Base-by-base conservation (phyloP, 1,140 invertebrate species). In the Megalonaias nervosa region DNA sequence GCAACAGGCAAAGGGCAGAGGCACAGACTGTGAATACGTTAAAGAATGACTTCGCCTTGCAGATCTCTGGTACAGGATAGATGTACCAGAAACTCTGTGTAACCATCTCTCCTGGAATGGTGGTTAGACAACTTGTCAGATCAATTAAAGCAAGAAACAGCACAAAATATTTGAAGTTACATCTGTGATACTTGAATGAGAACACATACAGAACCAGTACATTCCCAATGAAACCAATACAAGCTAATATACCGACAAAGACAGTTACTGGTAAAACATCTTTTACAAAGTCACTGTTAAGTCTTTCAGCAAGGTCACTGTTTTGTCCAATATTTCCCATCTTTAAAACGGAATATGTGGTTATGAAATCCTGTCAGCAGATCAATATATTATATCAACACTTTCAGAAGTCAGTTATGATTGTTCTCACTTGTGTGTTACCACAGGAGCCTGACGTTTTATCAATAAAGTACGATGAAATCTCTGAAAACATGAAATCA, bases 61-160 rank as follows among this genome's bases (percentile, higher is more conserved):
- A 86, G 57, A 82, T n/a, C 48, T 70, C n/a, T 13, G 62, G 61
- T 5, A 60, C n/a, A 2, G 75, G 79, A 76, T 84, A 86, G 1
- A 75, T 82, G 80, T 84, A 86, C 79, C 83, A 84, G 67, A 77
- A 71, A 6, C 69, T 57, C 61, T 84, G 82, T 66, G 84, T 83
- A 1, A 84, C 62, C 15, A 84, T 81, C 61, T 86, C 84, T 19
- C 81, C 82, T 21, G 82, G 84, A 26, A 85, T 85, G 23, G 81
- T 80, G 2, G 83, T 76, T 21, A 74, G 57, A 60, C 82, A 81
- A 69, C 80, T 84, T 16, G 78, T 61, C 5, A 85, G 60, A 62
- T 85, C 84, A 58, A 81, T 75, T 12, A 81, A 48, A 4, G 82
- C 82, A 57, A 85, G 64, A 19, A 77, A 80, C 65, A 84, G 77